These are phyloP conservation scores for Acrossocheilus wenchowensis DNA, from an alignment of 2,797 vertebrate species.

Conservation along the genomic window DNA sequence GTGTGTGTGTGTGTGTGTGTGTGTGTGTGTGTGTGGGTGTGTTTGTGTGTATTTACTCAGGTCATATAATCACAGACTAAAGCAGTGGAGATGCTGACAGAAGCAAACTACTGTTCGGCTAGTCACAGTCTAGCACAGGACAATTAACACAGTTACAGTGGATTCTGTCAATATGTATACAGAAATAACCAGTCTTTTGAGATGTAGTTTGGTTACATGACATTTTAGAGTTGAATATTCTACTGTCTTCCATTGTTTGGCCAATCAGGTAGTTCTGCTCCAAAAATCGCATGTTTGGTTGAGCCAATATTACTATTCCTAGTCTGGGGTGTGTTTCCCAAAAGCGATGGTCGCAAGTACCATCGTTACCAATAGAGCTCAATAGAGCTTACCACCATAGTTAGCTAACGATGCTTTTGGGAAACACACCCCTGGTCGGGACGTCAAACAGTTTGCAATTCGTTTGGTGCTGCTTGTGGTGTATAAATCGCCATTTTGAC, in stretches of 20 bases:
- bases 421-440: no score
- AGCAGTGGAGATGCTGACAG: constrained; percentile 18
- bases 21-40: neutral
- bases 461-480: neutral
- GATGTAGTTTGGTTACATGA: neutral
- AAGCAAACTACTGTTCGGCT: neutral
- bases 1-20: neutral
- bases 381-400: no score
- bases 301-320: neutral
- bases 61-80: constrained; percentile 11
- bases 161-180: neutral
- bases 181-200: neutral
- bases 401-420: no score
- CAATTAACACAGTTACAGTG: neutral
- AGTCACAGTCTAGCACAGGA: neutral
- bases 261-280: neutral
- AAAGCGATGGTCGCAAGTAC: no score
- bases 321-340: no score
- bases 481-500: neutral
- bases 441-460: neutral
- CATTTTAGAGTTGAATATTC: neutral
- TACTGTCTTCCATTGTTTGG: neutral
- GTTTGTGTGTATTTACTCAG: constrained; percentile 6
- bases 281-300: neutral
- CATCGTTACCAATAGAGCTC: no score